Evolutionary conservation across 2,797 vertebrate genomes (phyloP).

Genomic region (Meriones psammophilus): DNA sequence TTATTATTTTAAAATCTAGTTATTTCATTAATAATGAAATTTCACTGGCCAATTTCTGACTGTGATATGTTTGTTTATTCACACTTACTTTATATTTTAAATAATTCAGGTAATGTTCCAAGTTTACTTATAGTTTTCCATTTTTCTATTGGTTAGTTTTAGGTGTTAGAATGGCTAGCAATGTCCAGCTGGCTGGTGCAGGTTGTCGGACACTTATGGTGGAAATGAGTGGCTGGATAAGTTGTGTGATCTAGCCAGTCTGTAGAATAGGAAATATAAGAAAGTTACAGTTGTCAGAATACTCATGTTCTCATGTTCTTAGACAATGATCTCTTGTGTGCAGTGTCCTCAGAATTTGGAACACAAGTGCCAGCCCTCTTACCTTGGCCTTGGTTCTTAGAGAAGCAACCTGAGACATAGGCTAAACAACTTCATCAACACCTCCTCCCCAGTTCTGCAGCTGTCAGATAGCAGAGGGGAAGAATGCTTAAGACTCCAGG

Average conservation of each 20-base stretch:
- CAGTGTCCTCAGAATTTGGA: neutral
- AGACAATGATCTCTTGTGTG: neutral
- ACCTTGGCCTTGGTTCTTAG: fast-evolving
- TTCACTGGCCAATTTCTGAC: neutral
- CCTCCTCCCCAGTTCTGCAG: neutral
- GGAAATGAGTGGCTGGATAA: neutral
- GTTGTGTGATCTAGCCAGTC: too few species aligned
- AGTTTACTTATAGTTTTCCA: neutral
- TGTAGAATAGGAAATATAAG: neutral
- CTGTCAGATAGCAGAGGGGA: neutral
- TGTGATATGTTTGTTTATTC: neutral
- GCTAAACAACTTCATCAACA: neutral
- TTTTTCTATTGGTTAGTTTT: neutral
- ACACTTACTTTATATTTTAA: neutral
- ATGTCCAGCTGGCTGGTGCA: neutral
- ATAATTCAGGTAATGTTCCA: neutral
- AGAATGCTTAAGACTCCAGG: neutral
- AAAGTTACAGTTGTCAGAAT: neutral
- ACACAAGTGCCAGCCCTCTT: fast-evolving
- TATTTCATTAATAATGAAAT: neutral
- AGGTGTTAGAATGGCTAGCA: neutral
- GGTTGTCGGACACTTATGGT: neutral
- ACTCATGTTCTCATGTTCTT: neutral
- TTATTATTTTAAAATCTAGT: neutral
- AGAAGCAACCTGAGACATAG: neutral